Base-by-base conservation (phyloP, 2,797 vertebrate species). In the Rousettus madagascariensis region DNA sequence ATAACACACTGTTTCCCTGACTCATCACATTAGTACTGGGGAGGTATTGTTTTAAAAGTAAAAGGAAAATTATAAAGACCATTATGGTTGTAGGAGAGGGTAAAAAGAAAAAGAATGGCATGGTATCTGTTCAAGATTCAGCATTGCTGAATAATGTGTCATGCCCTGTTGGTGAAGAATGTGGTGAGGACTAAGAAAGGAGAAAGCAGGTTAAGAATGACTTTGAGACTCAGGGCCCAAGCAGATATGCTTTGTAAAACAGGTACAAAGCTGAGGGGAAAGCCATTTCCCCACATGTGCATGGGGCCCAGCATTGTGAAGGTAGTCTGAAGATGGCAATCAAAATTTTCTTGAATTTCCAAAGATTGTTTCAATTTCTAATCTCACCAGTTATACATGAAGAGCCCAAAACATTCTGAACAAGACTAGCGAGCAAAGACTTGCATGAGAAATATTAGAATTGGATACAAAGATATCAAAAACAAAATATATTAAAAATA, bases 391-490 rank as follows among this genome's bases (percentile, higher is more conserved):
- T 38, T 74, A 79, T n/a, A 55, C 12, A 69, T 5, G 5, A 86
- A 86, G 16, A 90, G 16, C 7, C 6, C 24, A 83, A 91, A 95
- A 88, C 30, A 68, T 63, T 68, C 43, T 84, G 38, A 72, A 8
- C 66, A 80, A 90, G 10, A 88, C 30, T 51, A 38, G 8, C 82
- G 0, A 36, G 26, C 72, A 61, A 30, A 13, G 65, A 80, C 7
- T 80, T 77, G 7, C 59, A 96, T 30, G 33, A 66, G 5, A 96
- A 95, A 68, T 46, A 65, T 1, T 30, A 89, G 74, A 86, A 93
- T 19, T 55, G 13, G 63, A 43, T 57, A 86, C 6, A 86, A 84
- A 85, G 1, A 10, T 13, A 77, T 1, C 71, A 28, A 90, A 85
- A 79, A 88, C 1, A 53, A 85, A 30, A 91, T 6, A 68, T 22